Conservation (phyloP, 1,140 invertebrate genomes). For the Maconellicoccus hirsutus region DNA sequence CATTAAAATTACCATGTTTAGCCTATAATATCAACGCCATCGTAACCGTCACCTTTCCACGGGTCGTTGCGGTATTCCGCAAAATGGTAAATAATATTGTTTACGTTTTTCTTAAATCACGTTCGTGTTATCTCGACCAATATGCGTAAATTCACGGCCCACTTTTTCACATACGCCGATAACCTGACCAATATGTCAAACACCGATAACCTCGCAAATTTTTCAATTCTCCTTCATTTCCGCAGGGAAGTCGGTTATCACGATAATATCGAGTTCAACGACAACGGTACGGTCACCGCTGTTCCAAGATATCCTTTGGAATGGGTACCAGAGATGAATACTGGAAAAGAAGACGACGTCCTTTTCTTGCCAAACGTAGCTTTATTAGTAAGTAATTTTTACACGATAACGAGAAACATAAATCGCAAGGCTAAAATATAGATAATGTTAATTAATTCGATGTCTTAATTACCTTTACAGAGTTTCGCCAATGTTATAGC, state of each 20-base stretch:
- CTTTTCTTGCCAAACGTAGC: constrained; percentile 77
- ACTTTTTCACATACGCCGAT: not conserved
- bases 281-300: constrained; percentile 57
- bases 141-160: too few relatives aligned
- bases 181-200: too few relatives aligned
- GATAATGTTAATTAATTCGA: not conserved
- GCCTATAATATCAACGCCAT: too few relatives aligned
- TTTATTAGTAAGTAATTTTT: constrained; percentile 74
- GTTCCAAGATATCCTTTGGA: constrained; percentile 53
- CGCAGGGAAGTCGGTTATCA: constrained; percentile 57
- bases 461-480: constrained; percentile 40
- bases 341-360: constrained; percentile 59
- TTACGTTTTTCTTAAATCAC: not conserved
- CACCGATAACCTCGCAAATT: not conserved
- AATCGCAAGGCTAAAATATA: too few relatives aligned
- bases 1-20: too few relatives aligned
- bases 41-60: not conserved
- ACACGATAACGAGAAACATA: not conserved
- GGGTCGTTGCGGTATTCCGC: not conserved
- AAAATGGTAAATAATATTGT: not conserved
- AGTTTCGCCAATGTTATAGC: constrained; percentile 64
- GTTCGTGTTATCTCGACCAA: too few relatives aligned
- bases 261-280: constrained; percentile 54
- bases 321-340: constrained; percentile 56
- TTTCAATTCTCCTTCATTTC: constrained; percentile 24